A percentile compares a stretch with the other conserved stretches of the same genome.
These are phyloP conservation scores for Madoqua kirkii DNA, from an alignment of 2,113 vertebrate genomes.

Conservation along the genomic window DNA sequence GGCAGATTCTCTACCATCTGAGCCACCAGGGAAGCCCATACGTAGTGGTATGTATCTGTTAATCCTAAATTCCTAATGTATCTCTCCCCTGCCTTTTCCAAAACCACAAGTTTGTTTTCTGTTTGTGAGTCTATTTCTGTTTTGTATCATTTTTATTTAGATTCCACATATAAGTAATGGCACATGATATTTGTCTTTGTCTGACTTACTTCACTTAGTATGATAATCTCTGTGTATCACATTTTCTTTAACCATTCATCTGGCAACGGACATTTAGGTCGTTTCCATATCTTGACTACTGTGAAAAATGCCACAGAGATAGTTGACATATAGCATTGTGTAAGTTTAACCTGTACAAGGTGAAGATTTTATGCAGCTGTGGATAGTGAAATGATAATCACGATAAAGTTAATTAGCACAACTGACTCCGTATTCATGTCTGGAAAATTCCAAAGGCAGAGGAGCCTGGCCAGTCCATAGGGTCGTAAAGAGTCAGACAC, in stretches of 20 bases:
- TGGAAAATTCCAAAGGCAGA: not conserved
- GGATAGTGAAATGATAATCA: not conserved
- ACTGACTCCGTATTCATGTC: not conserved
- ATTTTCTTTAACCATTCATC: not conserved
- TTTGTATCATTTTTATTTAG: not conserved
- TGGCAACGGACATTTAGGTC: not conserved
- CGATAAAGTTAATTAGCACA: not conserved
- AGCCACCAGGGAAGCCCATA: not conserved
- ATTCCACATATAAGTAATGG: not conserved
- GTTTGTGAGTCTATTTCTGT: not conserved
- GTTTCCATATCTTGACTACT: not conserved
- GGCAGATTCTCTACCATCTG: not conserved
- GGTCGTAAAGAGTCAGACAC: not conserved
- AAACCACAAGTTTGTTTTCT: not conserved
- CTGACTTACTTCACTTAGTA: not conserved
- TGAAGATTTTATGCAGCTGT: not conserved
- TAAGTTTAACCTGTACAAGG: not conserved
- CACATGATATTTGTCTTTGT: not conserved
- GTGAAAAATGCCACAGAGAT: not conserved
- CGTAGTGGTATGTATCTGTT: not conserved
- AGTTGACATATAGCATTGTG: not conserved
- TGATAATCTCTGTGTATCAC: not conserved
- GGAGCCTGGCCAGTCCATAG: not conserved
- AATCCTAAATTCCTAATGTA: not conserved
- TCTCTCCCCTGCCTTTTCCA: not conserved